Evolutionary conservation across 2,113 vertebrate species (phyloP).

Genomic region (Chlamydotis undulata): DNA sequence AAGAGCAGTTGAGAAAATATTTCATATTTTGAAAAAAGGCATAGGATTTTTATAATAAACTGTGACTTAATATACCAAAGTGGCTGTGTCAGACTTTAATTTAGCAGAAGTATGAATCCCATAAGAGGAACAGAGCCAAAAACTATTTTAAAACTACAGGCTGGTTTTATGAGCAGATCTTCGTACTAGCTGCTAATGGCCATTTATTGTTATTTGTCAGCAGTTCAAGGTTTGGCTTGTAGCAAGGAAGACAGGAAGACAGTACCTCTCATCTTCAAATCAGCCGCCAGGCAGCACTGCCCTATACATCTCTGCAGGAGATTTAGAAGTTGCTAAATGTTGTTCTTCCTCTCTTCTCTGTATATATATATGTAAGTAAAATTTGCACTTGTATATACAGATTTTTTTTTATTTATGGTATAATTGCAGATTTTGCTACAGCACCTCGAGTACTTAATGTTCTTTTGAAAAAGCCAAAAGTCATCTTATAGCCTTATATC

Average conservation of each 20-base stretch:
- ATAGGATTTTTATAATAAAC: not conserved
- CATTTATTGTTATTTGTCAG: not conserved
- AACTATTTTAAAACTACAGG: not conserved
- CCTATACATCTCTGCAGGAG: not conserved
- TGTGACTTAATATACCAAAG: not conserved
- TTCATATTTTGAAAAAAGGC: not conserved
- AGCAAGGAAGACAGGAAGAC: not conserved
- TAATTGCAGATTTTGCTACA: too few species aligned
- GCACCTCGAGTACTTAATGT: too few species aligned
- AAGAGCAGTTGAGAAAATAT: not conserved
- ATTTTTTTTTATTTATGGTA: too few species aligned
- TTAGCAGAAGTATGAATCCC: not conserved
- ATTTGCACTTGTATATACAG: not conserved
- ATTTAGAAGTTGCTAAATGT: not conserved
- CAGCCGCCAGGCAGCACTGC: not conserved
- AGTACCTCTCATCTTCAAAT: not conserved
- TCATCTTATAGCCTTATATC: too few species aligned
- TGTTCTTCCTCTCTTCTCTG: not conserved
- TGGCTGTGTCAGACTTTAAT: not conserved
- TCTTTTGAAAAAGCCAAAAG: too few species aligned
- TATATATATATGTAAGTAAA: not conserved
- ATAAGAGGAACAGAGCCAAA: not conserved
- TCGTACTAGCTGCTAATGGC: not conserved
- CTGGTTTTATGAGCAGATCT: not conserved
- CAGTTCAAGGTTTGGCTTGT: not conserved